Base-by-base conservation (phyloP, 2,113 vertebrate species). In the Dolichallabes microphthalmus region DNA sequence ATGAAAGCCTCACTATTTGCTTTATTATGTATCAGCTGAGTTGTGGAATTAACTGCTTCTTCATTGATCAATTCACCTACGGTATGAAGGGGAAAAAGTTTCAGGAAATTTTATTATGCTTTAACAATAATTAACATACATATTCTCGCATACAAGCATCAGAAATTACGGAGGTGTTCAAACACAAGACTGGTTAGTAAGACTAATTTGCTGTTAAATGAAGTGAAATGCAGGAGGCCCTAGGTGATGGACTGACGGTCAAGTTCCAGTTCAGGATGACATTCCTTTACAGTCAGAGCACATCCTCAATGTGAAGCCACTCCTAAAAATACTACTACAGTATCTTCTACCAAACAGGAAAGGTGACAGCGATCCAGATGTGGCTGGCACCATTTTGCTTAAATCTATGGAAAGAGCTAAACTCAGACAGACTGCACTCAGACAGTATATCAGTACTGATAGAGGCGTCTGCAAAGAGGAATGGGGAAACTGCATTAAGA, bases 401-500 rank as follows among this genome's bases (percentile, higher is more conserved):
- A 15, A 68, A 45, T 82, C 39, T 53, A 30, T 32, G 64, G 50
- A 82, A 53, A 68, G 19, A 52, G 61, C 79, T n/a, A 45, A 6
- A 52, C 22, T 82, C 60, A 52, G 32, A 79, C 76, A 79, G 19
- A 60, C 55, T 60, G 55, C 76, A 60, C 55, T 60, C 55, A 79
- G 76, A 79, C 30, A 35, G 30, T 57, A 60, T 79, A 79, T 60
- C 76, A 79, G 76, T 60, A 79, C 76, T 39, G 94, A 96, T 94
- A 96, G 93, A 93, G 92, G 58, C 89, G 94, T 94, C 95, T 95
- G 79, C 92, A 39, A 17, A 27, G 10, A 94, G 93, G 52, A 60
- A 95, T 94, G 94, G 95, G 93, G 93, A 95, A 95, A 93, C 93
- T 91, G 85, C 92, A 45, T 92, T 93, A 87, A 95, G 95, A 95